Evolutionary conservation across 2,888 invertebrate species (phyloP), one percentile per base, ranked within the genome.

Genomic region (Auanema freiburgensis): DNA sequence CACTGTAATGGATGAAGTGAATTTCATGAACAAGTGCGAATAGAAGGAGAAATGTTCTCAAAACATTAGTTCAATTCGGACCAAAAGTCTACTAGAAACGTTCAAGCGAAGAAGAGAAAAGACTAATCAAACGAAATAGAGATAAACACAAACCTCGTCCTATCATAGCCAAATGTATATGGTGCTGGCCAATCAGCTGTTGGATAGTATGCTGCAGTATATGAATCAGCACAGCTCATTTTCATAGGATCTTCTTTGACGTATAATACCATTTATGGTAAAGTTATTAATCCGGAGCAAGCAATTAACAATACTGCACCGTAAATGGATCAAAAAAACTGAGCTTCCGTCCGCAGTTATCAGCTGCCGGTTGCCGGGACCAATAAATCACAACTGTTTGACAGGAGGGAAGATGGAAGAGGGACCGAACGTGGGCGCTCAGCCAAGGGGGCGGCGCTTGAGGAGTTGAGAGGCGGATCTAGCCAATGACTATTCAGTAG

Each of bases 151-250:
- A 24, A 60, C 60, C 60, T 53, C 54, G 44, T 60, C 44, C 53
- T 23, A 23, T 60, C 60, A 40, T 55, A 60, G 8, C 56, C 51
- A 44, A 67, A 67, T 40, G 57, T 21, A 50, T 66, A 66, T 11
- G 67, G 54, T 1, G 63, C 57, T 1, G 63, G 50, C 73, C 73
- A 73, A n/a, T 71, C 73, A 5, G 70, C 53, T 33, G 33, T 33
- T 12, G 63, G 54, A 46, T 73, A 73, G 57, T 73, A 73, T n/a
- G 63, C 57, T 33, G 64, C 64, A 25, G 67, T 66, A 51, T 71
- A 73, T 50, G 67, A 68, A 42, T 73, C 73, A n/a, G 73, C 63
- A 11, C 70, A 69, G 54, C 65, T 71, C 73, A 73, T 73, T 33
- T 50, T 42, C 25, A 57, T 21, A 23, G 53, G 18, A 23, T 52